Base-by-base conservation (phyloP, 2,113 vertebrate species). In the Ageneiosus marmoratus region DNA sequence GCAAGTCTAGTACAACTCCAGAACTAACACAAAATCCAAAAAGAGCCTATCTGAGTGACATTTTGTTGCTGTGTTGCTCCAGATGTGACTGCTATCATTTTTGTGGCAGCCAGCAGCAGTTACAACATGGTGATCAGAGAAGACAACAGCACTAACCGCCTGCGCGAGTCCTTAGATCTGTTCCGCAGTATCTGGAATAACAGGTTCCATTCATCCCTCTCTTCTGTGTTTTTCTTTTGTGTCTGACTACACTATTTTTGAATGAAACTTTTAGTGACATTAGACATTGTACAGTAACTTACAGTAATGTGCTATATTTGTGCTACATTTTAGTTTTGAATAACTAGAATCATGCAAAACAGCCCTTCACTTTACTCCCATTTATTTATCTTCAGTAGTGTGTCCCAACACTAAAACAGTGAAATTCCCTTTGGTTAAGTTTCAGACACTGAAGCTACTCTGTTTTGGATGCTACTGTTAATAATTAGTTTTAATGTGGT, bases 101-200 rank as follows among this genome's bases (percentile, higher is more conserved):
- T 99, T 0, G 98, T 99, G 34, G 98, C 97, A 1, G 97, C 97
- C 55, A 98, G 97, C 91, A 99, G 97, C 89, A 99, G 98, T 93
- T 99, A 99, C 94, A 99, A 99, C 93, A 99, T 99, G 98, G 97
- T 99, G 87, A 98, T 99, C 94, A 95, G 97, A 88, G 98, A 99
- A 89, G 98, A 99, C 88, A 98, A 98, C 89, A 98, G 96, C 79
- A 99, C 97, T 90, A 99, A 99, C 90, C 93, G 98, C 81, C 95
- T 99, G 78, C 89, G 97, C 81, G 97, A 99, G 83, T 97, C 97
- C 15, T 94, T 99, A 89, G 96, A 99, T 90, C 97, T 99, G 77
- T 99, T 98, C 85, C 97, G 96, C 91, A 98, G 97, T 87, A 99
- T 99, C 93, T 99, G 97, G 97, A 99, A 98, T 90, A 99, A 99